Evolutionary conservation across 2,113 vertebrate species (phyloP), one percentile per base, ranked within the genome.

Genomic region (Galbula dea): DNA sequence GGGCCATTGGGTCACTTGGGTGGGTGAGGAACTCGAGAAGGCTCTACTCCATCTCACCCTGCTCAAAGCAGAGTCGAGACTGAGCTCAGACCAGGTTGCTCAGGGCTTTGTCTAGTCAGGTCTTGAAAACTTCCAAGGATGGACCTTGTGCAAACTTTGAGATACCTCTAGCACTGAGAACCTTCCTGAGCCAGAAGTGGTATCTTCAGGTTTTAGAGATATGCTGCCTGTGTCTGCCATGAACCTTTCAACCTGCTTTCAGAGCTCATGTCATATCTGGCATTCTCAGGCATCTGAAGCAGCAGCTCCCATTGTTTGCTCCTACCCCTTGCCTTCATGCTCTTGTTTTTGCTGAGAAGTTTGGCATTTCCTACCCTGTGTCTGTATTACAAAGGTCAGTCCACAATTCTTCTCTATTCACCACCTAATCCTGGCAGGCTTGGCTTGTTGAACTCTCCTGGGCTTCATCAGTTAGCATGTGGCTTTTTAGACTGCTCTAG

Each of bases 201-300:
- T 24, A 39, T 21, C 58, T 48, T 59, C 39, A 57, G n/a, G 51
- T n/a, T 41, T 75, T 22, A 58, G 68, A 52, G n/a, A 48, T 0
- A 0, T 6, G 6, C 55, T 32, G 17, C 9, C 3, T 0, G 2
- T 11, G 8, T 75, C 49, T 36, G 15, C 30, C 19, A 3, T 9
- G 15, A 26, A 54, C 49, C 34, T 71, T 24, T 32, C 23, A 17
- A 24, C 15, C 12, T 20, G 23, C n/a, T 57, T 66, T 36, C 48
- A 36, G 49, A 46, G 29, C 41, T 68, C 2, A 1, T 11, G 9
- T 46, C 20, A 5, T 23, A 6, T 30, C 32, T 83, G 74, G 20
- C 9, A 4, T 59, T 69, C 45, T 34, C 39, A 71, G 45, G n/a
- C 32, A 11, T 13, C n/a, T n/a, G 26, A 79, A 20, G 43, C 36